Percentiles rank a stretch among this genome's conserved stretches.
Conservation (phyloP, 2,797 vertebrate genomes). For the Jordanella pulchra region DNA sequence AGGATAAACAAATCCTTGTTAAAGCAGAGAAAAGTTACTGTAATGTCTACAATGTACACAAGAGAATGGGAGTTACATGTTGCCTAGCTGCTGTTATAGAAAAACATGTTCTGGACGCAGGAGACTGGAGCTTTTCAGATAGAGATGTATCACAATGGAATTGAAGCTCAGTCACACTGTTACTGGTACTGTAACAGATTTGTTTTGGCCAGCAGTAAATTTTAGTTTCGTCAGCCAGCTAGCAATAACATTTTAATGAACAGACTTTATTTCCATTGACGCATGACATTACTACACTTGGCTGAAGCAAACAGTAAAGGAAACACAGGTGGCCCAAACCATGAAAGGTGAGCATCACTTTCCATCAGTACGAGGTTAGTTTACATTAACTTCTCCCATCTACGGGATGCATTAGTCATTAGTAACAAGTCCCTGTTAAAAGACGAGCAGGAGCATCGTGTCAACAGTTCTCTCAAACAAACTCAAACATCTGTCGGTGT, state of each 20-base stretch:
- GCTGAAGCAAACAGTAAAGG: constrained; percentile 14
- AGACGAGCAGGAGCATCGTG: constrained; percentile 58
- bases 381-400: constrained; percentile 58
- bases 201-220: constrained; percentile 21
- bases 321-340: constrained; percentile 42
- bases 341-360: constrained; percentile 18
- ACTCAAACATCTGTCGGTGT: constrained; percentile 49
- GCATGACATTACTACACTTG: constrained; percentile 5
- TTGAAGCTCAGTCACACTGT: constrained; percentile 43
- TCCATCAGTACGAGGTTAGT: constrained; percentile 46
- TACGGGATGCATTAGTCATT: constrained; percentile 53
- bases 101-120: constrained; percentile 22
- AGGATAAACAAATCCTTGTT: constrained; percentile 13
- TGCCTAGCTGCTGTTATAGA: constrained; percentile 43
- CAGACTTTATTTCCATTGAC: not conserved
- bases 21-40: not conserved
- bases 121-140: constrained; percentile 44
- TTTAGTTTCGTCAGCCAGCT: constrained; percentile 40
- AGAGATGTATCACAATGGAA: constrained; percentile 39
- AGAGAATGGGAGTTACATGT: constrained; percentile 33
- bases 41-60: constrained; percentile 24
- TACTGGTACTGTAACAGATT: constrained; percentile 35
- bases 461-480: constrained; percentile 61
- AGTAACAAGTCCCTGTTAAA: constrained; percentile 69
- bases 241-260: constrained; percentile 17